Evolutionary conservation across 1,140 invertebrate genomes (phyloP).

Genomic region (Globodera ellingtonae): DNA sequence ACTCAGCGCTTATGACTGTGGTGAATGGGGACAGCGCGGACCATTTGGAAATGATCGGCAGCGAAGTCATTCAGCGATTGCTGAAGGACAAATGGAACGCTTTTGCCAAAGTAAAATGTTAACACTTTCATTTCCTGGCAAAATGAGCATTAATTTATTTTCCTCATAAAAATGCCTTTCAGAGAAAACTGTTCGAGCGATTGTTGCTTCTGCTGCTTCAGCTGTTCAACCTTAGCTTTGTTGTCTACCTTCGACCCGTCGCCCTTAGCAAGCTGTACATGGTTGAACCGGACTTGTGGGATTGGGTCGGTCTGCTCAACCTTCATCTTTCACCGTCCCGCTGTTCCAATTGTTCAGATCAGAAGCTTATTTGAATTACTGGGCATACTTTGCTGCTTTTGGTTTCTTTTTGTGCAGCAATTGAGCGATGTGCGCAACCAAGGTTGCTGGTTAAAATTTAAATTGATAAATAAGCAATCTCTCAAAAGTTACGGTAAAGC

Average conservation of each 20-base stretch:
- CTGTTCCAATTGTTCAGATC: slow-evolving; percentile 61
- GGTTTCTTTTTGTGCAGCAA: slow-evolving; percentile 86
- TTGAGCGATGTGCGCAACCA: slow-evolving; percentile 90
- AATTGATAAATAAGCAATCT: too few species aligned
- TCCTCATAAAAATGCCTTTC: slow-evolving; percentile 37
- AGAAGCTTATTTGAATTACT: slow-evolving; percentile 80
- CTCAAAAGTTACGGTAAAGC: too few species aligned
- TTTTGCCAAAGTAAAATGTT: slow-evolving; percentile 80
- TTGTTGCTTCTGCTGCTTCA: slow-evolving; percentile 82
- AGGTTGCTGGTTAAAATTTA: slow-evolving; percentile 68
- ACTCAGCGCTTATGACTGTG: slow-evolving; percentile 95
- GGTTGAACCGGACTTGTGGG: slow-evolving; percentile 65
- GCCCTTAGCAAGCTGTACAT: slow-evolving; percentile 69
- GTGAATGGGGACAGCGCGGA: slow-evolving; percentile 90
- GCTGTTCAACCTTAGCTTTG: slow-evolving; percentile 81
- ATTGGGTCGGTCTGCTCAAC: slow-evolving; percentile 47
- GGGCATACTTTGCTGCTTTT: slow-evolving; percentile 80
- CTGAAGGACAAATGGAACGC: slow-evolving; percentile 99
- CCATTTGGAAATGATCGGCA: slow-evolving; percentile 97
- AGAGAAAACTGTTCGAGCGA: slow-evolving; percentile 88
- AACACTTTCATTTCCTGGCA: neutral
- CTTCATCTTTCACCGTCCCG: neutral
- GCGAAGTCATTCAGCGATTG: slow-evolving; percentile 92
- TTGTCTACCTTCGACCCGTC: slow-evolving; percentile 82
- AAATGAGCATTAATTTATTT: neutral